Base-by-base conservation (phyloP, 2,888 invertebrate species). In the Oligia strigilis region DNA sequence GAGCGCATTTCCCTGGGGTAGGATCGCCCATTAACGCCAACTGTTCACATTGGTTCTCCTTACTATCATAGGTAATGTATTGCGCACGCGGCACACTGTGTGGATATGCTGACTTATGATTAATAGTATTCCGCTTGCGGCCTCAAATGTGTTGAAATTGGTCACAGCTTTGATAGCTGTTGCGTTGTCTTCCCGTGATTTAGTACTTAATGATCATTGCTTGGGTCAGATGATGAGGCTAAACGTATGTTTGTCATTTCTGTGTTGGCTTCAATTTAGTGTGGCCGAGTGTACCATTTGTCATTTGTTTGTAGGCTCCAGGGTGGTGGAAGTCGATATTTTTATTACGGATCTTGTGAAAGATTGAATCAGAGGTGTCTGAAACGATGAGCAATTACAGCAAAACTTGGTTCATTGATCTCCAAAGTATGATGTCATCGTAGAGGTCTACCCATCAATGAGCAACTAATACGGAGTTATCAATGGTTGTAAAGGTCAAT, bases 1-100 rank as follows among this genome's bases (percentile, higher is more conserved):
- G 94, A 94, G 94, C 91, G 90, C 93, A 95, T 95, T 96, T 96
- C 96, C 96, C 96, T 93, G 81, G 96, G 96, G 96, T 95, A 94
- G 92, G 93, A 92, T 89, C 91, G 90, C 90, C 96, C 95, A 97
- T 97, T 97, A 96, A 92, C 95, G 94, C 95, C 97, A 97, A 96
- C 97, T 97, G 97, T 96, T 96, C 95, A 91, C 95, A 93, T 93
- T 88, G 90, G 82, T 86, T 85, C 87, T 89, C 87, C 91, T 91
- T 91, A 92, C 93, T 92, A 92, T 91, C 91, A 91, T 92, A 91
- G 89, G 92, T 93, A 93, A 94, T 94, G 93, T 94, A 94, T 93
- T 90, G 92, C 89, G 90, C 93, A 93, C 89, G 91, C 90, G 92
- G 92, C 86, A 89, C 88, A 85, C 90, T 90, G 88, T 90, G 88